These are phyloP conservation scores for Morone chrysops DNA, from an alignment of 2,113 vertebrate genomes.

Conservation along the genomic window DNA sequence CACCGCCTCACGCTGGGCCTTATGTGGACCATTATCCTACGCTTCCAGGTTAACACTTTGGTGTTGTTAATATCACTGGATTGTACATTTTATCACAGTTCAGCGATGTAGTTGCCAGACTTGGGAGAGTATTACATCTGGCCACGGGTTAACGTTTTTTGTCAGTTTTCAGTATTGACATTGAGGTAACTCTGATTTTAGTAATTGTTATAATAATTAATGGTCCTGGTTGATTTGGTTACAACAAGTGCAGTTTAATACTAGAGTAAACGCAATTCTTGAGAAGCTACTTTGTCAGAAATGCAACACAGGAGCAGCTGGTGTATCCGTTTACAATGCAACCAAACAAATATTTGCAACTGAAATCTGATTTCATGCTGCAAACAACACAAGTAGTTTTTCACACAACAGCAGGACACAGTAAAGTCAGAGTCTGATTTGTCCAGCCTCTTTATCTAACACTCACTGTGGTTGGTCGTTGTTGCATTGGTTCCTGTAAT, in stretches of 20 bases:
- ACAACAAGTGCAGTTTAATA: background rate
- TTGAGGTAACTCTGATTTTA: background rate
- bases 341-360: background rate
- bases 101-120: background rate
- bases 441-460: background rate
- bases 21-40: constrained; percentile 97
- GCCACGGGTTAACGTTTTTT: background rate
- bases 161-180: background rate
- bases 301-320: background rate
- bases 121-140: background rate
- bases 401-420: background rate
- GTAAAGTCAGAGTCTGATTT: background rate
- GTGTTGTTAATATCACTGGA: background rate
- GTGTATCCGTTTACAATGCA: background rate
- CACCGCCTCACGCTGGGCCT: constrained; percentile 94
- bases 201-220: background rate
- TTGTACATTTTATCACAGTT: background rate
- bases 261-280: background rate
- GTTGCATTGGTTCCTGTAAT: background rate
- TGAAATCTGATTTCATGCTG: background rate
- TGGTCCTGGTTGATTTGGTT: background rate
- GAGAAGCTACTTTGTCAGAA: background rate
- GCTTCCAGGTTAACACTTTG: constrained; percentile 90
- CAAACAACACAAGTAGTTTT: background rate
- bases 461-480: background rate